These are phyloP conservation scores for Drosophila subpulchrella DNA, from an alignment of 1,140 invertebrate species.

Conservation along the genomic window DNA sequence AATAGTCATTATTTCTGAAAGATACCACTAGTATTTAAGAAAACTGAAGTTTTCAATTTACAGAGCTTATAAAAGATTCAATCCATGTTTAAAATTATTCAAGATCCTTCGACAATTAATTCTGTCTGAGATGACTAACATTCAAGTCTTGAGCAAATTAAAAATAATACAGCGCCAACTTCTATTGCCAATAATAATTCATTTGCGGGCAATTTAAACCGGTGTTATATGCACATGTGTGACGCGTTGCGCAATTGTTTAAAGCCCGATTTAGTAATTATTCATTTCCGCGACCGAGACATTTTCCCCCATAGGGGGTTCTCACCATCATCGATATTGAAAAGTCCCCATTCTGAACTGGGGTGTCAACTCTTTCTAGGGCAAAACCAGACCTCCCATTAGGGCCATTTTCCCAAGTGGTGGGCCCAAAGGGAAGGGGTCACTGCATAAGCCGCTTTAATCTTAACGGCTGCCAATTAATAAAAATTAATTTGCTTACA, in stretches of 20 bases:
- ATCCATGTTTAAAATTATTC: neutral
- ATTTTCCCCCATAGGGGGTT: conserved; percentile 26
- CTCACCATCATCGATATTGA: conserved; percentile 1
- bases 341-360: conserved; percentile 8
- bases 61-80: no score
- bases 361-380: conserved; percentile 34
- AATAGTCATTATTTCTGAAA: no score
- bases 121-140: conserved; percentile 26
- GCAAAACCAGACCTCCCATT: conserved; percentile 41
- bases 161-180: conserved; percentile 26
- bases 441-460: conserved; percentile 45
- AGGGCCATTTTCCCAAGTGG: conserved; percentile 2
- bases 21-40: no score
- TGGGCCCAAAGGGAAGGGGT: conserved; percentile 9
- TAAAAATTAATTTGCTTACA: conserved; percentile 65
- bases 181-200: conserved; percentile 30
- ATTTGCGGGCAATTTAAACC: conserved; percentile 41
- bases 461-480: conserved; percentile 52
- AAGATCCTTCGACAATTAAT: neutral
- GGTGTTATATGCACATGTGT: conserved; percentile 56
- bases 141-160: conserved; percentile 9
- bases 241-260: conserved; percentile 54
- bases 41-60: no score
- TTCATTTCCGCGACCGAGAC: conserved; percentile 51
- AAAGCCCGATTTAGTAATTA: conserved; percentile 64